A percentile compares a stretch with the other conserved stretches of the same genome.
These are phyloP conservation scores for Thalassoma bifasciatum DNA, from an alignment of 2,113 vertebrate genomes.

Conservation along the genomic window DNA sequence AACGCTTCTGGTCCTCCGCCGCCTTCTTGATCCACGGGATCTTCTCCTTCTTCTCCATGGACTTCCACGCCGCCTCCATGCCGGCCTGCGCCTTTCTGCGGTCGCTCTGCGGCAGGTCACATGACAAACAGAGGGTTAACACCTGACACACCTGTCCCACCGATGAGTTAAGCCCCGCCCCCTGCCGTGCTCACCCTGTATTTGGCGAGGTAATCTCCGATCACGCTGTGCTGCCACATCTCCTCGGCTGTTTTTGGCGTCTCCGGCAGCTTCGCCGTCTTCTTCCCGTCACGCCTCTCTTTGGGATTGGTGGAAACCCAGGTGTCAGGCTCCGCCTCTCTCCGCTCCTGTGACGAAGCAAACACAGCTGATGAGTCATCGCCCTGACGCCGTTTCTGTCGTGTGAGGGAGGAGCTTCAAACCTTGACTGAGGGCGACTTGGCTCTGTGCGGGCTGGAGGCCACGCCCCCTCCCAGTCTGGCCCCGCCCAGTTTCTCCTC, in stretches of 20 bases:
- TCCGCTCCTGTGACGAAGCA: conserved; percentile 66
- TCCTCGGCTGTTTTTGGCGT: conserved; percentile 84
- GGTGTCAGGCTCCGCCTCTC: conserved; percentile 75
- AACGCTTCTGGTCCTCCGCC: conserved; percentile 87
- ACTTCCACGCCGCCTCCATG: conserved; percentile 84
- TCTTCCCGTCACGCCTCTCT: conserved; percentile 76
- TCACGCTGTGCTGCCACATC: conserved; percentile 86
- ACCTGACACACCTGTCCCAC: background rate
- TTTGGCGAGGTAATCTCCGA: conserved; percentile 84
- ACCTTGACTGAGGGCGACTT: conserved; percentile 80
- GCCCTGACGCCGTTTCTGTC: no score
- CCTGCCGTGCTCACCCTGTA: conserved; percentile 75
- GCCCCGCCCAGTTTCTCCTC: conserved; percentile 83
- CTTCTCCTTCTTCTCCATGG: conserved; percentile 88
- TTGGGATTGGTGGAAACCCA: conserved; percentile 66
- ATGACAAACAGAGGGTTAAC: background rate
- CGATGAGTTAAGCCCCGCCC: no score
- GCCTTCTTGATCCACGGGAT: conserved; percentile 88
- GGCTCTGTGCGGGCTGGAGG: conserved; percentile 73
- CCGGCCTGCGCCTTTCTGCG: conserved; percentile 82
- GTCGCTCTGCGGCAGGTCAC: conserved; percentile 76
- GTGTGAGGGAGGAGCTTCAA: background rate
- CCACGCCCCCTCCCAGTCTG: conserved; percentile 47
- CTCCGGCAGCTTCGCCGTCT: conserved; percentile 78
- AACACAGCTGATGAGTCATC: no score